Evolutionary conservation across 2,113 vertebrate genomes (phyloP), one percentile per base, ranked within the genome.

Genomic region (Indri indri): DNA sequence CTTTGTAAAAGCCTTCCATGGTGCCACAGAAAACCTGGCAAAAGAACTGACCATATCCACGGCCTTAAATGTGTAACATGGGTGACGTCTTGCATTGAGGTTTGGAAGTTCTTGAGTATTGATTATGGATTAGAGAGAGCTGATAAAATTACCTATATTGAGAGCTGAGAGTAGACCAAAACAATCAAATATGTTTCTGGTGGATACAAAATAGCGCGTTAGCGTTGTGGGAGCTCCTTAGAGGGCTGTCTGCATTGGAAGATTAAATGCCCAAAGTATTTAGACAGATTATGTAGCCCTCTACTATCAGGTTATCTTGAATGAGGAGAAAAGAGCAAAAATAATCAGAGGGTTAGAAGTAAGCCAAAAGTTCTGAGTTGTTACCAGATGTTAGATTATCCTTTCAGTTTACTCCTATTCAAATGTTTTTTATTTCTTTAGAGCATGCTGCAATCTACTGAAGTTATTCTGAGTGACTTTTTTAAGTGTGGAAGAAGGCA

Each of bases 371-470:
- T 90, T 88, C 45, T 77, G 57, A 79, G 32, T 59, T 95, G 54
- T 94, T 96, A 50, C 65, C 65, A 93, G 66, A 45, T 88, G 22
- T 86, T 66, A 88, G 79, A 61, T 93, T 87, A 42, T 94, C 54
- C 42, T 92, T 93, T 93, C 73, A 96, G n/a, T 25, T 63, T 95
- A 8, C n/a, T 88, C 42, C n/a, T 77, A 25, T 85, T 68, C 34
- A 70, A 34, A 45, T 77, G 16, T 42, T 94, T 94, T 93, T 93
- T 92, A 71, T 96, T 90, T 94, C 61, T 71, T 81, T 90, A 83
- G 74, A 86, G 68, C 96, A 91, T 68, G 30, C 79, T 93, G 47
- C 54, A 91, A 22, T 68, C 91, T 81, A 16, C 32, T 45, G 59
- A 90, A 74, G 59, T 93, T 86, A 88, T 22, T 73, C 40, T 77